These are phyloP conservation scores for Alcis repandata DNA, from an alignment of 2,888 invertebrate genomes.

Conservation along the genomic window DNA sequence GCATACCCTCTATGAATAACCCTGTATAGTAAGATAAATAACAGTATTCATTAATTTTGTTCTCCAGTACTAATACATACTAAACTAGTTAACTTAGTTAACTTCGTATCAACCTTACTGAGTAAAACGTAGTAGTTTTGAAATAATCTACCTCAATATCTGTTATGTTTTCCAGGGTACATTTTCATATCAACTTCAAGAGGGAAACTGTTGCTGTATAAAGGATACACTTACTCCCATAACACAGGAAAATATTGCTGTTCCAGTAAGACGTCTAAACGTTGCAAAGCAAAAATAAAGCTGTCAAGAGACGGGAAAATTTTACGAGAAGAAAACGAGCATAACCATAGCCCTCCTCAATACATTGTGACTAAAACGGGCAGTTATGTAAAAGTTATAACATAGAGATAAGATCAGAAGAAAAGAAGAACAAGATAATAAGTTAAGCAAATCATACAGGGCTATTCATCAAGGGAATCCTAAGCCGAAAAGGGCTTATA, in stretches of 20 bases:
- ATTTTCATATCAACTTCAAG: constrained; percentile 40
- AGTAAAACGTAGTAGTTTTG: background rate
- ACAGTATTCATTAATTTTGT: too few species aligned
- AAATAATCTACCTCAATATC: background rate
- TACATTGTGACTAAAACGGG: background rate
- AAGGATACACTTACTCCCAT: constrained; percentile 57
- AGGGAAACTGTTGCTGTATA: constrained; percentile 56
- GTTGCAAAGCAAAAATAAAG: constrained; percentile 61
- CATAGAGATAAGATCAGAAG: too few species aligned
- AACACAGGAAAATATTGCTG: constrained; percentile 54
- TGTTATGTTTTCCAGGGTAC: constrained; percentile 29
- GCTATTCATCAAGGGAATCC: too few species aligned
- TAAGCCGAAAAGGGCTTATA: too few species aligned
- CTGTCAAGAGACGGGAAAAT: constrained; percentile 48
- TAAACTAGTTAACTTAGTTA: too few species aligned
- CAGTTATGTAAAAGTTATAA: background rate
- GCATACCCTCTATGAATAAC: too few species aligned
- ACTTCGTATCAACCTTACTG: too few species aligned
- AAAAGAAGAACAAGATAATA: too few species aligned
- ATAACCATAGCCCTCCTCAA: constrained; percentile 53
- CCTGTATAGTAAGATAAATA: too few species aligned
- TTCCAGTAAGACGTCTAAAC: constrained; percentile 37
- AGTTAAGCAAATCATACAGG: too few species aligned
- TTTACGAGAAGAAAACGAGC: constrained; percentile 43
- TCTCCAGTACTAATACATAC: too few species aligned